Conservation (phyloP, 2,113 vertebrate species). For the Prunella himalayana region DNA sequence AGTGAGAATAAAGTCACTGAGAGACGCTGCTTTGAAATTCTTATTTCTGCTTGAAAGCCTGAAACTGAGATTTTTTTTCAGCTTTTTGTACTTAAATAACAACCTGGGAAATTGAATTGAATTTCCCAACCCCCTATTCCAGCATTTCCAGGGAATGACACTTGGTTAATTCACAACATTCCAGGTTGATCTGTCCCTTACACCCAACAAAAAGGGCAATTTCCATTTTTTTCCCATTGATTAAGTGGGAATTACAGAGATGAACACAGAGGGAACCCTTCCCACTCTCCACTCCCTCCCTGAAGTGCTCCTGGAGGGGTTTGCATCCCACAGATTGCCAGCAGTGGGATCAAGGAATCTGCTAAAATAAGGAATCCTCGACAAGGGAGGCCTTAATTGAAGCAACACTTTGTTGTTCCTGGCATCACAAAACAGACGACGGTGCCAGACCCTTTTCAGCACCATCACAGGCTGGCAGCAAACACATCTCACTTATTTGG, state of each 20-base stretch:
- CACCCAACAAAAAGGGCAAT: background rate
- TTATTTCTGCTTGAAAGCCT: background rate
- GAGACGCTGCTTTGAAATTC: background rate
- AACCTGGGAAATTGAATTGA: fast-evolving
- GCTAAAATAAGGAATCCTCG: background rate
- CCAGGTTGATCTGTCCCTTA: background rate
- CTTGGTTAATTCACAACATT: background rate
- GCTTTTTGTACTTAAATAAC: background rate
- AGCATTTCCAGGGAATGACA: fast-evolving
- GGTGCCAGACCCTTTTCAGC: background rate
- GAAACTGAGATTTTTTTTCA: background rate
- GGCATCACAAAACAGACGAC: background rate
- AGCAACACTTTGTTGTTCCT: background rate
- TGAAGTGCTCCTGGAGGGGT: background rate
- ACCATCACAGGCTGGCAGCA: background rate
- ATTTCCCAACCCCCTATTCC: background rate
- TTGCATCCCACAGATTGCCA: background rate
- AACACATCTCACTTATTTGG: background rate
- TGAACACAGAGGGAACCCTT: background rate
- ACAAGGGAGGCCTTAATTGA: background rate
- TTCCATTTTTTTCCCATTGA: fast-evolving
- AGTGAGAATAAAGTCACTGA: background rate
- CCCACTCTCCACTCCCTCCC: background rate
- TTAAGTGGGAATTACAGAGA: background rate
- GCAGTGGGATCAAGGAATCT: background rate